Evolutionary conservation across 1,140 invertebrate genomes (phyloP), one percentile per base, ranked within the genome.

Genomic region (Eriosoma lanigerum): DNA sequence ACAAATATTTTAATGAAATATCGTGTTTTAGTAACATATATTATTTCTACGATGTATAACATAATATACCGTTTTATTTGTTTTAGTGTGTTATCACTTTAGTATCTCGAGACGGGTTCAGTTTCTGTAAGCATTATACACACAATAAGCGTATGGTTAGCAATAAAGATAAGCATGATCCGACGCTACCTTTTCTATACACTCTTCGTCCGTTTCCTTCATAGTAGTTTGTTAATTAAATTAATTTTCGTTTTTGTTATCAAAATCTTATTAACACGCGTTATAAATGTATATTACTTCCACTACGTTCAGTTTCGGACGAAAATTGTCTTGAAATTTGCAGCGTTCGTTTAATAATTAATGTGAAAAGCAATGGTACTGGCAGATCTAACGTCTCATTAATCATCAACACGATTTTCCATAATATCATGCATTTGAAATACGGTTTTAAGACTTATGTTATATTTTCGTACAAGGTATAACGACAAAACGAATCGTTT

Each of bases 401-500:
- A 44, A 70, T 70, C 66, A 48, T 44, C 44, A 48, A 10, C 12
- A 38, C 26, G 66, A 70, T 70, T 21, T 70, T 13, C 24, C n/a
- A 68, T 24, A n/a, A 17, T 9, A 4, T 19, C 17, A 29, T 46
- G 32, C 8, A 38, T 58, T 12, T 21, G 21, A 48, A 46, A 93
- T 19, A 21, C 12, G 21, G 38, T 44, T 70, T 48, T 70, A 26
- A 19, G 29, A 62, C 13, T 24, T 6, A 15, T 17, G 48, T 50
- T 6, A 50, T 50, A 50, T 50, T 50, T 6, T 6, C 48, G 12
- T 50, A 50, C 17, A 3, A 50, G 10, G 48, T 50, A 3, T 50
- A 17, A 50, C 10, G 12, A 12, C 10, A 1, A 50, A 50, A 50
- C 1, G 48, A 12, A 12, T 15, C 17, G 10, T 15, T 50, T 6